A percentile compares a stretch with the other conserved stretches of the same genome.
These are phyloP conservation scores for Morone chrysops DNA, from an alignment of 2,113 vertebrate species.

Conservation along the genomic window DNA sequence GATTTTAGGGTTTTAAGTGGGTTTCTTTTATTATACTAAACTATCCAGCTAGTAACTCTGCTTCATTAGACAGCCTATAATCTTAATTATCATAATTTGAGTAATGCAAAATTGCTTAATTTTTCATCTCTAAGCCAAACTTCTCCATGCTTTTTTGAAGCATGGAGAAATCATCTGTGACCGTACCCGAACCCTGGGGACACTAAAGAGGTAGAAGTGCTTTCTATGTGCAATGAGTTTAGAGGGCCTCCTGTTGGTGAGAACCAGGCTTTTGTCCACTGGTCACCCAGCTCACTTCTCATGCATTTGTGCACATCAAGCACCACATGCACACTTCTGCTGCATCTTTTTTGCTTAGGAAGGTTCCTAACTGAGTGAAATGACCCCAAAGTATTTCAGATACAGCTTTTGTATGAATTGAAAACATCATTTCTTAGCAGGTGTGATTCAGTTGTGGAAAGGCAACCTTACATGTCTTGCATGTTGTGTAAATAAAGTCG, in stretches of 20 bases:
- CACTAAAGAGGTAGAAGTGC: background rate
- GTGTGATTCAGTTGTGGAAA: too few relatives aligned
- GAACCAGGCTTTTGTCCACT: conserved; percentile 13
- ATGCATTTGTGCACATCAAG: background rate
- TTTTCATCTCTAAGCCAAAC: background rate
- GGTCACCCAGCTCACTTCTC: background rate
- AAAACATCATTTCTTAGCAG: too few relatives aligned
- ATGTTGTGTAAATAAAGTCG: too few relatives aligned
- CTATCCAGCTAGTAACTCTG: background rate
- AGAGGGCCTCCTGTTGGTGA: conserved; percentile 59
- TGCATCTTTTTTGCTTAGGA: too few relatives aligned
- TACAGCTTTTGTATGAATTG: too few relatives aligned
- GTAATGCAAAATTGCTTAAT: background rate
- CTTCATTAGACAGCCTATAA: background rate
- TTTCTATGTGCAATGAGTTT: conserved; percentile 6
- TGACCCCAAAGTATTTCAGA: too few relatives aligned
- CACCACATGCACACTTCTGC: background rate
- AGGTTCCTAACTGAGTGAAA: too few relatives aligned
- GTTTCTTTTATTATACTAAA: background rate
- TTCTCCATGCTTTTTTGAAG: background rate
- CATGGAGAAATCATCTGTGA: conserved; percentile 6
- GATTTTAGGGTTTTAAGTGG: background rate
- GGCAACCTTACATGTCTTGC: too few relatives aligned
- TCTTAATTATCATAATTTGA: background rate
- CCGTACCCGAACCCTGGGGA: background rate